phyloP scores from a whole-genome alignment of 2,797 vertebrate species.

The Falco columbarius region DNA sequence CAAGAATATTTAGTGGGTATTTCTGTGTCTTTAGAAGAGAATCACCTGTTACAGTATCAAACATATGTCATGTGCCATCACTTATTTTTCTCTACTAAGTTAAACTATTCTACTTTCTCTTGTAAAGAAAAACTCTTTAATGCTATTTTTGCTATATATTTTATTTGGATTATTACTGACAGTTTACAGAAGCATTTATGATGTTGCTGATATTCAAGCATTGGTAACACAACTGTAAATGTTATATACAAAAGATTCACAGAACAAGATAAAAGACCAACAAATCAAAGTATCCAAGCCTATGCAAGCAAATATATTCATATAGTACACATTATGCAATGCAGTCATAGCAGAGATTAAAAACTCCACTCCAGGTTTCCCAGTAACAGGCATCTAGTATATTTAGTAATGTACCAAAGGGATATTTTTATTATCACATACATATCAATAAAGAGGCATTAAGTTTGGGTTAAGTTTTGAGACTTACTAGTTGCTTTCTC shows the following conservation, averaged over 20 bases:
- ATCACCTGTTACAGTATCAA: background rate
- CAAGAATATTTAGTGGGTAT: background rate
- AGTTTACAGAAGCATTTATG: background rate
- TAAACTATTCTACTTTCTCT: background rate
- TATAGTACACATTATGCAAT: background rate
- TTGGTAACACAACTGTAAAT: background rate
- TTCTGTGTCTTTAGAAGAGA: background rate
- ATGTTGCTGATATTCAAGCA: background rate
- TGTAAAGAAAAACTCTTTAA: background rate
- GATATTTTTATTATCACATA: background rate
- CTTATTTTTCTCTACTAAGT: background rate
- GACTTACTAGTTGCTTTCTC: background rate
- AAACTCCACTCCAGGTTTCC: background rate
- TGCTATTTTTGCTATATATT: background rate
- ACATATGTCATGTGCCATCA: background rate
- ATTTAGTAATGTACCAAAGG: background rate
- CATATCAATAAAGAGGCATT: background rate
- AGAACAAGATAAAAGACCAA: background rate
- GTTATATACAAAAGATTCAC: background rate
- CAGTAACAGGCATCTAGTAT: background rate
- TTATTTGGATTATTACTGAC: background rate
- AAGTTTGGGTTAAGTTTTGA: background rate
- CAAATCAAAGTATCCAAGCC: background rate
- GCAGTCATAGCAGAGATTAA: rapidly evolving
- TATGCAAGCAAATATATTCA: background rate